Evolutionary conservation across 2,113 vertebrate species (phyloP).

Genomic region (Todiramphus saurophagus): DNA sequence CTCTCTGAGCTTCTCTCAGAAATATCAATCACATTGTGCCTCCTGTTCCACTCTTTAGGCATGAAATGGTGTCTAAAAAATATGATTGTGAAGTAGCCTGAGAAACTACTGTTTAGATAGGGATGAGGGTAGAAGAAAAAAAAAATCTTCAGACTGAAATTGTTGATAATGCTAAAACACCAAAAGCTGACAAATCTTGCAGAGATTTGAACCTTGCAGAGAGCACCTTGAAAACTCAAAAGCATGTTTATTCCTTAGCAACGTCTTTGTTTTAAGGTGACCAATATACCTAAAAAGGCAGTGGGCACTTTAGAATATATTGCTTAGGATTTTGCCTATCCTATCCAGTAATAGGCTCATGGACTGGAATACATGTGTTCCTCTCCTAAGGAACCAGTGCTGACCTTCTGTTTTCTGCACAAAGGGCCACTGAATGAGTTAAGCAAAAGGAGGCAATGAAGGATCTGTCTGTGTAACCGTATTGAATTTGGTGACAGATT

Average conservation of each 20-base stretch:
- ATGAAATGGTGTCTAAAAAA: not conserved
- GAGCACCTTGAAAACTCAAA: not conserved
- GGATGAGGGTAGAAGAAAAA: not conserved
- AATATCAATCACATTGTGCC: not conserved
- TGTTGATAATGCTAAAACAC: not conserved
- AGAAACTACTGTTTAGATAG: not conserved
- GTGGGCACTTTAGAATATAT: not conserved
- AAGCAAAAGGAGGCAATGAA: not conserved
- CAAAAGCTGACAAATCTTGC: not conserved
- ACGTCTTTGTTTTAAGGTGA: not conserved
- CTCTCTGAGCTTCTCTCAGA: not conserved
- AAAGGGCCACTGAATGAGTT: not conserved
- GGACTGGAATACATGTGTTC: not conserved
- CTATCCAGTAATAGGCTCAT: rapidly evolving
- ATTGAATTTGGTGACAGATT: not conserved
- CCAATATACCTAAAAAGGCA: not conserved
- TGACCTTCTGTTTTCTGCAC: not conserved
- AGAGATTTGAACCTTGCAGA: not conserved
- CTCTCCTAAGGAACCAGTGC: rapidly evolving
- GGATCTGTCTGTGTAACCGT: not conserved
- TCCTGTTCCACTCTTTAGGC: not conserved
- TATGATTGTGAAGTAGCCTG: not conserved
- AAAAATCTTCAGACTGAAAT: not conserved
- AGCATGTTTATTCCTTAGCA: not conserved
- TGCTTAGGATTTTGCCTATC: not conserved